These are phyloP conservation scores for Aricia agestis DNA, from an alignment of 1,140 invertebrate genomes.

Conservation along the genomic window DNA sequence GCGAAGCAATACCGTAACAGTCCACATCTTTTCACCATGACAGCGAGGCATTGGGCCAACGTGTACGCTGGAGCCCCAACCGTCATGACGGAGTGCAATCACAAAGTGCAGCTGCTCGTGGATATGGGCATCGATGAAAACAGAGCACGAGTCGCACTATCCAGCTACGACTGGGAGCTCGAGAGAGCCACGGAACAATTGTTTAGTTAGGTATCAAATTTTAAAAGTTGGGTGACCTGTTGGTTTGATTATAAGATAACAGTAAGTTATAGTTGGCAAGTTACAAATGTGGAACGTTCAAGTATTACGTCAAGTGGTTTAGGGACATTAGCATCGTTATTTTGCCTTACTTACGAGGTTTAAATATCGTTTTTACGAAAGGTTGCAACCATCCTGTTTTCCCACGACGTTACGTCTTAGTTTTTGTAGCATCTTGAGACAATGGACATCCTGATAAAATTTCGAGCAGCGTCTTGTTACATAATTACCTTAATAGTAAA, in stretches of 20 bases:
- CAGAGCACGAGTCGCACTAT: conserved; percentile 88
- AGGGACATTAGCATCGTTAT: too few species aligned
- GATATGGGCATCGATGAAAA: conserved; percentile 94
- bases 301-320: background rate
- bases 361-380: too few species aligned
- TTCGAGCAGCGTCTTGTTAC: too few species aligned
- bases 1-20: conserved; percentile 50
- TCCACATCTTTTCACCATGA: conserved; percentile 41
- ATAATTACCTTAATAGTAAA: too few species aligned
- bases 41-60: conserved; percentile 86
- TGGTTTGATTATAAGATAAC: background rate
- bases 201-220: conserved; percentile 83
- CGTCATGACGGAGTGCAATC: conserved; percentile 82
- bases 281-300: background rate
- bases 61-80: conserved; percentile 92
- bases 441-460: too few species aligned
- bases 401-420: too few species aligned
- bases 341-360: too few species aligned
- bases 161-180: conserved; percentile 93
- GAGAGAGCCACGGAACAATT: conserved; percentile 91
- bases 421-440: too few species aligned
- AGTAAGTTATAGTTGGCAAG: background rate
- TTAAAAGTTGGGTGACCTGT: conserved; percentile 2
- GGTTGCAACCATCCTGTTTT: too few species aligned
- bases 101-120: conserved; percentile 87